Evolutionary conservation across 2,113 vertebrate genomes (phyloP), one percentile per base, ranked within the genome.

Genomic region (Todiramphus chloris): DNA sequence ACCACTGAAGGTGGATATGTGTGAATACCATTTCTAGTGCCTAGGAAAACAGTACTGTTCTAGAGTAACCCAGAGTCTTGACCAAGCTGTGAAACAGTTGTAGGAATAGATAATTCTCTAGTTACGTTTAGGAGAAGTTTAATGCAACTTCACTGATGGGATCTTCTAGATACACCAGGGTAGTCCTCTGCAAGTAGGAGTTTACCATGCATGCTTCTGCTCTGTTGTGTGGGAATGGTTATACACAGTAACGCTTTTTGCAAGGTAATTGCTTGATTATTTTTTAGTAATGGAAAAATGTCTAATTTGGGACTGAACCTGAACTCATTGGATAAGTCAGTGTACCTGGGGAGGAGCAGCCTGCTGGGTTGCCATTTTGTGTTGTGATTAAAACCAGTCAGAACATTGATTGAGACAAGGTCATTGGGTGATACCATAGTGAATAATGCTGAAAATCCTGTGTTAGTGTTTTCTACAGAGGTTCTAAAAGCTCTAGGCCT

Each of bases 91-190:
- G 35, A 64, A 76, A 79, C 10, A 51, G 28, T 25, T 35, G 21
- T 27, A 33, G 58, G 79, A 70, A 31, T 55, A 78, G 15, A 17
- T 66, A 82, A 72, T 55, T 6, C 62, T 84, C 46, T 67, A 41
- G 9, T 28, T 80, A 77, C 5, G 28, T 35, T 16, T 4, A 31
- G 17, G 33, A 15, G 35, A 72, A 44, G 9, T n/a, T 43, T 37
- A 51, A 55, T 51, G 11, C 14, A 66, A 1, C 35, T 94, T 85
- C 16, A 31, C 13, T 63, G 31, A 9, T 0, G 0, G 59, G 15
- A 17, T 55, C 28, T 86, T 77, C 30, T 33, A 59, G 23, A 37
- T 14, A 8, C 43, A 12, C 8, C 50, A 48, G 17, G 15, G 24
- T 25, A 62, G 17, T 37, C 11, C 9, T 50, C 41, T 59, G n/a